phyloP scores from a whole-genome alignment of 2,113 vertebrate genomes.

The Pomatorhinus ruficollis region DNA sequence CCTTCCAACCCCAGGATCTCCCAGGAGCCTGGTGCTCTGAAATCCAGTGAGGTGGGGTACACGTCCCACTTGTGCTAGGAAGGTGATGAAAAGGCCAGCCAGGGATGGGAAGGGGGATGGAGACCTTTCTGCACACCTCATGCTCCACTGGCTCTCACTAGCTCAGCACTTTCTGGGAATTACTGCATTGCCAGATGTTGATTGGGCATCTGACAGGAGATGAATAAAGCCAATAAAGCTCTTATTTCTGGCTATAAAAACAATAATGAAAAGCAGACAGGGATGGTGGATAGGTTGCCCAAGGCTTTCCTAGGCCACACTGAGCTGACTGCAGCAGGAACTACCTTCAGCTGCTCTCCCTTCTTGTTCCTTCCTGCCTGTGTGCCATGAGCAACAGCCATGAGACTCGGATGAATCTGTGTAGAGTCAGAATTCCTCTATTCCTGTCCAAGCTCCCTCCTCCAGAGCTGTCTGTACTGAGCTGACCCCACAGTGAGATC shows the following conservation, averaged over 20 bases:
- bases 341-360: background rate
- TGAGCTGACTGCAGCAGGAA: background rate
- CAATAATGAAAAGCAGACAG: constrained; percentile 11
- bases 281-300: background rate
- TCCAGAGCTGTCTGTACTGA: background rate
- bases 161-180: constrained; percentile 43
- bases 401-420: background rate
- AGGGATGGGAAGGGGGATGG: background rate
- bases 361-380: background rate
- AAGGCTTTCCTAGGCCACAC: background rate
- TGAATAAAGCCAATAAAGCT: constrained; percentile 44
- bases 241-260: constrained; percentile 60
- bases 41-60: background rate
- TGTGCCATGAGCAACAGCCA: background rate
- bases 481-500: background rate
- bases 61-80: background rate
- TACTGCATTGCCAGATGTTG: constrained; percentile 14
- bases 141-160: background rate
- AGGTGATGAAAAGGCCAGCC: background rate
- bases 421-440: background rate
- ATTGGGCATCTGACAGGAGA: constrained; percentile 17
- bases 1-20: background rate
- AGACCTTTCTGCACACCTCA: background rate
- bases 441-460: background rate
- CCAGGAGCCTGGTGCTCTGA: background rate